phyloP scores from a whole-genome alignment of 2,888 invertebrate genomes.

The Zhuqinia jingwanae region DNA sequence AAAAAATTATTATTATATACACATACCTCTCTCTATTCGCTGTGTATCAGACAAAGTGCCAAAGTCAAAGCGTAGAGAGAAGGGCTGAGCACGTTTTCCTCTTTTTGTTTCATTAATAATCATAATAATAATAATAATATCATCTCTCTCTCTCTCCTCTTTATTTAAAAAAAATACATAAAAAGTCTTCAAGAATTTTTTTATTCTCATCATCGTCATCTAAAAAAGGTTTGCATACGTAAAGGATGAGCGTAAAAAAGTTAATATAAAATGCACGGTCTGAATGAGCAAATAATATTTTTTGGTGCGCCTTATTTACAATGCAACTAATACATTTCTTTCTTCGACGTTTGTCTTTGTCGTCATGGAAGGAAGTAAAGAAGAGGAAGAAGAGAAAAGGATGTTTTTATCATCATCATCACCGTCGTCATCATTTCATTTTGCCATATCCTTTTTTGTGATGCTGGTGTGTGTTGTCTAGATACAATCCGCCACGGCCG shows the following conservation, averaged over 20 bases:
- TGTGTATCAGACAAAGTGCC: not conserved
- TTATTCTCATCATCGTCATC: constrained; percentile 33
- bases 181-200: constrained; percentile 7
- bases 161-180: not conserved
- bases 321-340: constrained; percentile 55
- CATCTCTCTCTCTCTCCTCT: too few species aligned
- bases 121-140: constrained; percentile 19
- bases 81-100: constrained; percentile 57
- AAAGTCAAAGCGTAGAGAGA: constrained; percentile 16
- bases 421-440: too few species aligned
- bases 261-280: not conserved
- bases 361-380: constrained; percentile 50
- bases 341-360: constrained; percentile 48
- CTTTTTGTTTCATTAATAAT: constrained; percentile 69
- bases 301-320: constrained; percentile 59
- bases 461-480: constrained; percentile 42
- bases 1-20: too few species aligned
- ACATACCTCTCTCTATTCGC: too few species aligned
- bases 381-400: constrained; percentile 35
- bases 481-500: constrained; percentile 67
- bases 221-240: not conserved
- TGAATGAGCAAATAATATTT: constrained; percentile 16
- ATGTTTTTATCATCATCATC: constrained; percentile 47
- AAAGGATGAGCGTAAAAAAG: not conserved
- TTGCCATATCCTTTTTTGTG: too few species aligned